Conservation (phyloP, 92 coral and sea anemone genomes). For the Epizoanthus fatuus region DNA sequence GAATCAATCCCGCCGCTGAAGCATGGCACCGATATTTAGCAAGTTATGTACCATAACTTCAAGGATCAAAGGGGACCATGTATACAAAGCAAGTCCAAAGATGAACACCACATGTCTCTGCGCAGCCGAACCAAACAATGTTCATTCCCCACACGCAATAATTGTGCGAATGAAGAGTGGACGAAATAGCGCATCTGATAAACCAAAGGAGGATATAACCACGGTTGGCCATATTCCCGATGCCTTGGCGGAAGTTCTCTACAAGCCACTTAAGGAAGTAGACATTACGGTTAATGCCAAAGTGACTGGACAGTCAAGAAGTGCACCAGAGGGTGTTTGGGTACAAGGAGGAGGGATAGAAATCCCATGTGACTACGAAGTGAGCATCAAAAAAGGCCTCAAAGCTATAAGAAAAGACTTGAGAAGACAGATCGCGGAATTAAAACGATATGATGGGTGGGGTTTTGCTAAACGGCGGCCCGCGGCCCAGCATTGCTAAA, state of each 20-base stretch:
- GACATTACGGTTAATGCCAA: slow-evolving; percentile 28
- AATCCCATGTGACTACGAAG: slow-evolving; percentile 48
- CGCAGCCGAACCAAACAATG: too few species aligned
- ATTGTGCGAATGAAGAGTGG: slow-evolving; percentile 17
- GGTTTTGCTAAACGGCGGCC: too few species aligned
- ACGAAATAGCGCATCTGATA: slow-evolving; percentile 22
- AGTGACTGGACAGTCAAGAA: slow-evolving; percentile 51
- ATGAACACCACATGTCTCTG: too few species aligned
- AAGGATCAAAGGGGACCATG: too few species aligned
- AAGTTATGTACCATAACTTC: too few species aligned
- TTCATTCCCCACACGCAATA: slow-evolving; percentile 12
- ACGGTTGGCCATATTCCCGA: slow-evolving; percentile 46
- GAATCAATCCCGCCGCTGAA: too few species aligned
- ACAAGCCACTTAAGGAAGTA: slow-evolving; percentile 51
- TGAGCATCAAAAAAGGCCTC: neutral
- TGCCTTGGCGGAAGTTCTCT: slow-evolving; percentile 56
- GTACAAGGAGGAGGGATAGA: slow-evolving; percentile 51
- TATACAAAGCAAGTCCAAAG: too few species aligned
- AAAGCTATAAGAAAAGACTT: too few species aligned
- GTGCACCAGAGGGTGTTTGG: slow-evolving; percentile 55
- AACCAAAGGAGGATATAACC: slow-evolving; percentile 16
- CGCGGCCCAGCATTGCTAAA: too few species aligned
- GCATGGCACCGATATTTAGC: too few species aligned
- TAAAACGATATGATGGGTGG: too few species aligned
- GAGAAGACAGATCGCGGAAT: too few species aligned